These are phyloP conservation scores for Syngnathus floridae DNA, from an alignment of 2,113 vertebrate genomes.

Conservation along the genomic window DNA sequence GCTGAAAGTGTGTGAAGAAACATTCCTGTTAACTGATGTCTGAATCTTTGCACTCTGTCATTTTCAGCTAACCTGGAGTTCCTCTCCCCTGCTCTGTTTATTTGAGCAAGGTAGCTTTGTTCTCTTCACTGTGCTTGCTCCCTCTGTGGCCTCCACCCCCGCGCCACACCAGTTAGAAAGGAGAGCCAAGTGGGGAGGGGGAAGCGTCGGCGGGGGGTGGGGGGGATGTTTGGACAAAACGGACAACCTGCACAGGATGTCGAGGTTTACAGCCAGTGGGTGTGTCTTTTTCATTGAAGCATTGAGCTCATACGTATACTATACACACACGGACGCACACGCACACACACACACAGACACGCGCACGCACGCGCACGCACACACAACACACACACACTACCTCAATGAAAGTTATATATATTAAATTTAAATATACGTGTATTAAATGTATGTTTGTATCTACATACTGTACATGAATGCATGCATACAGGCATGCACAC, in stretches of 20 bases:
- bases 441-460: background rate
- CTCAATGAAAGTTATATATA: background rate
- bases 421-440: background rate
- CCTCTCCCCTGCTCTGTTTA: constrained; percentile 53
- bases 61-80: constrained; percentile 48
- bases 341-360: constrained; percentile 17
- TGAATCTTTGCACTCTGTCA: constrained; percentile 27
- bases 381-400: constrained; percentile 33
- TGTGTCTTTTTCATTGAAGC: constrained; percentile 65
- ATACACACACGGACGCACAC: constrained; percentile 20
- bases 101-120: constrained; percentile 68
- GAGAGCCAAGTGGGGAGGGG: constrained; percentile 33
- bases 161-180: constrained; percentile 55
- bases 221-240: constrained; percentile 67
- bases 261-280: constrained; percentile 71
- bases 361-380: too few species aligned
- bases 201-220: constrained; percentile 5
- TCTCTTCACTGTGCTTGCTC: constrained; percentile 54
- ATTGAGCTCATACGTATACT: constrained; percentile 31
- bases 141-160: constrained; percentile 50
- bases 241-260: constrained; percentile 72
- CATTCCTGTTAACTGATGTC: constrained; percentile 22
- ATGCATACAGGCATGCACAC: constrained; percentile 10
- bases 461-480: background rate
- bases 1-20: constrained; percentile 23